Base-by-base conservation (phyloP, 2,888 invertebrate genomes). In the Tromatobia lineatoria region DNA sequence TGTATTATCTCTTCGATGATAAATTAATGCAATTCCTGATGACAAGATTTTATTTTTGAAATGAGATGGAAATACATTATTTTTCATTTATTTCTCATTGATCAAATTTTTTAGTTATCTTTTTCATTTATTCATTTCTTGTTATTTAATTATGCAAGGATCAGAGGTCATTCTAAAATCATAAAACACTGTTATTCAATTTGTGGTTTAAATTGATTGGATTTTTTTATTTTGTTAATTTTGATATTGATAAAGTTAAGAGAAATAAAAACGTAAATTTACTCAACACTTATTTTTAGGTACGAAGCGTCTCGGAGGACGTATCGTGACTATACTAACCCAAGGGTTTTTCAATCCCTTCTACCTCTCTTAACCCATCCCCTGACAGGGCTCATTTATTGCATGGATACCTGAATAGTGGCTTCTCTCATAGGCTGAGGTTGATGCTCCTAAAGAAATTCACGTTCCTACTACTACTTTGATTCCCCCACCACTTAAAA, bases 381-480 rank as follows among this genome's bases (percentile, higher is more conserved):
- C 69, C 74, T 69, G 38, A 57, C 47, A 20, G 25, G n/a, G 15
- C 47, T 45, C 18, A 18, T 47, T 80, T 38, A 47, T 69, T 47
- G 23, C 45, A 64, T 54, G 38, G 64, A 15, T 70, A 84, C 84
- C 84, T 81, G 81, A 74, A 42, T 70, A n/a, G 42, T 69, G 70
- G 74, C 70, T 64, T 34, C 64, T 64, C 71, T 74, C 74, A 78
- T 81, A 81, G 84, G 84, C 15, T 23, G 64, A 81, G 47, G 23
- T 50, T 34, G 70, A 74, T 29, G 70, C 57, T 59, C 59, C 74
- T 71, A 66, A 70, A 74, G 29, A 70, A 67, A 52, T 70, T 66
- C 23, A 50, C 34, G 64, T 47, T 25, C 13, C 34, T 25, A 20
- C 29, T 52, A 25, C 25, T 8, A 11, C 6, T 2, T 11, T 42